These are phyloP conservation scores for Drosophila infuscata DNA, from an alignment of 2,888 invertebrate genomes.

Conservation along the genomic window DNA sequence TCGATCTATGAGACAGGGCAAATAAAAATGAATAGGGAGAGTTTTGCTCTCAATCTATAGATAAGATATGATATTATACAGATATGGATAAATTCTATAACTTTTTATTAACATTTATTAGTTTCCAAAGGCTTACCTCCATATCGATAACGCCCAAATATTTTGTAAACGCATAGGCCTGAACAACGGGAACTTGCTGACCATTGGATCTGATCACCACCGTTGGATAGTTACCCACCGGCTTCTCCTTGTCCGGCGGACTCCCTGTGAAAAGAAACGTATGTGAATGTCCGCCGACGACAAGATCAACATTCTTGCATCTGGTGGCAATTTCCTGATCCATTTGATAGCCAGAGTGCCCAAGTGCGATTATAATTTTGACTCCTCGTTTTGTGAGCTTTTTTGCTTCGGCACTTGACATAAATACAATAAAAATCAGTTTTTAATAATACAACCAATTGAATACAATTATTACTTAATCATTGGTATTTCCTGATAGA, in stretches of 20 bases:
- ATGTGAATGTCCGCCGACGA: conserved; percentile 95
- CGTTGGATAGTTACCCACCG: conserved; percentile 92
- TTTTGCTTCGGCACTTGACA: conserved; percentile 86
- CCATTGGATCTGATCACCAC: conserved; percentile 89
- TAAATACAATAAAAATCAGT: not conserved
- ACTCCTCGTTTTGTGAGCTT: conserved; percentile 87
- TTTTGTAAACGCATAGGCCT: conserved; percentile 96
- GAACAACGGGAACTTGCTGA: conserved; percentile 92
- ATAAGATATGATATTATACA: not conserved
- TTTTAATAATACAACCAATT: not conserved
- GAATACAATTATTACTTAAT: conserved; percentile 84
- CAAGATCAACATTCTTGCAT: conserved; percentile 91
- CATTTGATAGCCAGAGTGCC: conserved; percentile 92
- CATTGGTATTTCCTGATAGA: conserved; percentile 88
- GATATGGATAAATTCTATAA: not conserved
- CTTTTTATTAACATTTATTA: not conserved
- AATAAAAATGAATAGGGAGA: not conserved
- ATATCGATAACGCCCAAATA: conserved; percentile 92
- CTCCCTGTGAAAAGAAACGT: conserved; percentile 92
- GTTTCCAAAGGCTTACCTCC: conserved; percentile 32
- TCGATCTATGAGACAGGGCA: too few relatives aligned
- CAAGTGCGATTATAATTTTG: conserved; percentile 92
- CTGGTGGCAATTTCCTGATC: conserved; percentile 90
- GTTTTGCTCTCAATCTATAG: not conserved
- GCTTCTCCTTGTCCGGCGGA: conserved; percentile 88